Evolutionary conservation across 2,797 vertebrate genomes (phyloP), one percentile per base, ranked within the genome.

Genomic region (Esox lucius): DNA sequence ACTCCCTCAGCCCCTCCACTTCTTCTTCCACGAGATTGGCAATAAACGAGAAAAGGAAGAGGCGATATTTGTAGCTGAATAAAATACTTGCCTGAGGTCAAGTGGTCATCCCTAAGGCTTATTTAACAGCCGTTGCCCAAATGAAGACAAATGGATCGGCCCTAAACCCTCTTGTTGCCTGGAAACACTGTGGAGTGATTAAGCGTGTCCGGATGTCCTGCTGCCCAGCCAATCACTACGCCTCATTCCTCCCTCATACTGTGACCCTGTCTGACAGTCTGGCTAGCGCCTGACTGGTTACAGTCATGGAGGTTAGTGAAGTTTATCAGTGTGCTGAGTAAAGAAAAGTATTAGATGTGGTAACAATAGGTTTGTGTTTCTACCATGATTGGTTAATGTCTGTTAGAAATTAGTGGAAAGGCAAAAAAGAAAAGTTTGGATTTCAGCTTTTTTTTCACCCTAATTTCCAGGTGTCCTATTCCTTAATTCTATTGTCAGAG

Each of bases 71-170:
- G 78, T 78, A 77, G 73, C 82, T 78, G 81, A 66, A 78, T 66
- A 73, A 82, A 78, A 65, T 73, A 78, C 79, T 51, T 78, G 83
- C 65, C 74, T 61, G 6, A 81, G 85, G 83, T 89, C 84, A 88
- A 87, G 77, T 81, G 83, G 79, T 51, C 81, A 76, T 91, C 88
- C 87, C 83, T 5, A 68, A 85, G 88, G 88, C 77, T 73, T 80
- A 83, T 87, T 91, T 87, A 87, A 83, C 80, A 87, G 81, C 83
- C 80, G 77, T 79, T 75, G 70, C 62, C 80, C 73, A 84, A 90
- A 91, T 86, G 70, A 87, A 88, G 89, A 92, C 76, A 86, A 90
- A 90, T 70, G 70, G 35, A 12, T 80, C 74, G 64, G 78, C 59
- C 62, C 49, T 78, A 85, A 82, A 42, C 39, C 42, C 39, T 42